phyloP scores from a whole-genome alignment of 2,888 invertebrate species.

The Mythimna lalbum region DNA sequence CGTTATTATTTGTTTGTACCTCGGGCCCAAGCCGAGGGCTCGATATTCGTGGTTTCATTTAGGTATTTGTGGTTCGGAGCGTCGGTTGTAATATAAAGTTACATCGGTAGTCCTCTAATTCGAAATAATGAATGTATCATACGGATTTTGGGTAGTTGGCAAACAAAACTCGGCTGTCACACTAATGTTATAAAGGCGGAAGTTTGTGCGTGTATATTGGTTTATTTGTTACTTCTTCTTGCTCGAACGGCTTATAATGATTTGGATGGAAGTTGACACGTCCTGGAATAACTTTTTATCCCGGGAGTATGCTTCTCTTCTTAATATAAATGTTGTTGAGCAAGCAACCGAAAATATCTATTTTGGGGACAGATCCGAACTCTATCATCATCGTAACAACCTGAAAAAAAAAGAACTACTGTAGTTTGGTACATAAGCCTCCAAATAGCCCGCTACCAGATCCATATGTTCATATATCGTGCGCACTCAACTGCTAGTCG shows the following conservation, averaged over 20 bases:
- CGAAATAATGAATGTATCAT: conserved; percentile 35
- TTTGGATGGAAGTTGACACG: no score
- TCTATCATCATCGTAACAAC: neutral
- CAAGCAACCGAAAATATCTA: neutral
- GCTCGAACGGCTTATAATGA: no score
- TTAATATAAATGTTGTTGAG: no score
- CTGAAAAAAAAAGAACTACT: neutral
- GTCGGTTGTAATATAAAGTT: conserved; percentile 42
- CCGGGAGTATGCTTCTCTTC: no score
- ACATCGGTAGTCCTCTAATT: conserved; percentile 45
- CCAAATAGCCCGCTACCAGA: neutral
- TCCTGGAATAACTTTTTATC: no score
- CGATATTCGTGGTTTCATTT: conserved; percentile 53
- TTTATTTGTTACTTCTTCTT: no score
- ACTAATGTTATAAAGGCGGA: no score
- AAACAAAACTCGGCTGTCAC: neutral
- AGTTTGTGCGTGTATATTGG: no score
- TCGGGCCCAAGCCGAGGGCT: conserved; percentile 21
- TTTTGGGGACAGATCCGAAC: neutral
- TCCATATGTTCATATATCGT: conserved; percentile 1
- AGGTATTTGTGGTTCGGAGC: conserved; percentile 45
- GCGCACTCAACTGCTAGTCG: neutral
- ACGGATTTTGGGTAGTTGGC: conserved; percentile 17
- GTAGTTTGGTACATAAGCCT: neutral
- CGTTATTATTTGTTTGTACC: conserved; percentile 46